phyloP scores from a whole-genome alignment of 2,113 vertebrate genomes.

The Salminus brasiliensis region DNA sequence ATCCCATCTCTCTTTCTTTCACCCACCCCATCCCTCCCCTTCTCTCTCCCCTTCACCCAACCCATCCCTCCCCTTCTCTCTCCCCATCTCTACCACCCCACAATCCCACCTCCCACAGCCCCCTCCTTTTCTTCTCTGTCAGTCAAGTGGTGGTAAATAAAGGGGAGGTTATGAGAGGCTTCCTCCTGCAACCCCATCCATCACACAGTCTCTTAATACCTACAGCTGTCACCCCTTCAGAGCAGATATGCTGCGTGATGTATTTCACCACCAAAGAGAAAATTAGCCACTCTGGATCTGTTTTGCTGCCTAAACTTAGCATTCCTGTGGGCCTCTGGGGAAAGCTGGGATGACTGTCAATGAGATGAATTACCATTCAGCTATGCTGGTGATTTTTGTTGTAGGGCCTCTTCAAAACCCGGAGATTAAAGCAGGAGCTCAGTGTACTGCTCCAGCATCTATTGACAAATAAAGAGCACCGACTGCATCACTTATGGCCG shows the following conservation, averaged over 20 bases:
- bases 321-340: constrained; percentile 52
- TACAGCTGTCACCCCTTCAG: constrained; percentile 70
- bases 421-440: constrained; percentile 40
- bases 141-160: constrained; percentile 72
- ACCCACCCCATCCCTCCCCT: constrained; percentile 6
- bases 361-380: constrained; percentile 53
- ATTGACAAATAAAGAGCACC: constrained; percentile 19
- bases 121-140: constrained; percentile 53
- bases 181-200: constrained; percentile 71
- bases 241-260: constrained; percentile 48
- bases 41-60: not conserved
- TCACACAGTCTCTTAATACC: constrained; percentile 73
- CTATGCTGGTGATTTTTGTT: constrained; percentile 51
- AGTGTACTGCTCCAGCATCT: not conserved
- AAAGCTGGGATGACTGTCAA: constrained; percentile 50
- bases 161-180: constrained; percentile 70
- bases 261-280: constrained; percentile 54
- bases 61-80: not conserved
- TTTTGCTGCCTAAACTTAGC: constrained; percentile 52
- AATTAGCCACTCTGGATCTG: constrained; percentile 57
- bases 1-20: not conserved
- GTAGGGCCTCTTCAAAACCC: constrained; percentile 36
- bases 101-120: not conserved
- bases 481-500: not conserved
- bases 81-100: not conserved